Base-by-base conservation (phyloP, 2,113 vertebrate genomes). In the Menidia beryllina region DNA sequence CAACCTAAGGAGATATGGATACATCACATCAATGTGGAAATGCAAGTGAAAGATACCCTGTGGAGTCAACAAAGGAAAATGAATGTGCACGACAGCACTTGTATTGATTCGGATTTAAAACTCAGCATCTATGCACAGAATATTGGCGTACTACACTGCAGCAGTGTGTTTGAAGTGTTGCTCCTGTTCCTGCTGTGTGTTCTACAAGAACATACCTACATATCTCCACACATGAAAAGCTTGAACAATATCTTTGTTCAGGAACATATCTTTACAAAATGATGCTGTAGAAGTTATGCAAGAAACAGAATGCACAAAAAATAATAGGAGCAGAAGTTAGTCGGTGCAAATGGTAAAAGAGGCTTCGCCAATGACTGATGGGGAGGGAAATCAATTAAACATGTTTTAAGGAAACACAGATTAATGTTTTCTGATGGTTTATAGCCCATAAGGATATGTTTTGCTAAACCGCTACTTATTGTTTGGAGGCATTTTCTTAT, bases 1-100 rank as follows among this genome's bases (percentile, higher is more conserved):
- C 93, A 92, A 12, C 97, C 97, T 99, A 75, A 7, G 75, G 38
- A 75, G 41, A 82, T 12, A 63, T 34, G 9, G 13, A 61, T 58
- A 21, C 13, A 49, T 51, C 4, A 61, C 20, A 61, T 75, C 19
- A 63, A 5, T 48, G 27, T 50, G 21, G 48, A 27, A 52, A 47
- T 14, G 7, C 47, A 30, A 64, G 38, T 52, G 52, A 50, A 65
- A 30, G 7, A 76, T 49, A 20, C 15, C 10, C 15, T 17, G 47
- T 25, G 45, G 45, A 56, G 11, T 60, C 15, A 36, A 21, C 11
- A 21, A 26, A 19, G 4, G 15, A 25, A 59, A 12, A 59, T 58
- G 8, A 24, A 7, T 43, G 14, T 58, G 3, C 25, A 41, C 43
- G 21, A 41, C 14, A 3, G 9, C 15, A 1, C 15, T 8, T 11